Evolutionary conservation across 2,888 invertebrate genomes (phyloP), one percentile per base, ranked within the genome.

Genomic region (Sclerodermus sp.): DNA sequence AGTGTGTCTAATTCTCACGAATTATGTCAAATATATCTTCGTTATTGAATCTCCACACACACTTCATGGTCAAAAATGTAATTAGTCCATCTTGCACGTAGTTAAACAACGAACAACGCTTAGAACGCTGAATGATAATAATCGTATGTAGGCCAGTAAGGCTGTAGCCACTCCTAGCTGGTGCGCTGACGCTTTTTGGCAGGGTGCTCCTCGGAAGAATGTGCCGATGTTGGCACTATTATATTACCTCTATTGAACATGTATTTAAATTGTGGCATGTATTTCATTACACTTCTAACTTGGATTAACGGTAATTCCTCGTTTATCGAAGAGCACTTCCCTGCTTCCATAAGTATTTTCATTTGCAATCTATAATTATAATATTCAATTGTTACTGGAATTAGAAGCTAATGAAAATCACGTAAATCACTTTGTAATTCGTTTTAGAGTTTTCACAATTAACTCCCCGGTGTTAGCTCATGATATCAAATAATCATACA

Each of bases 181-280:
- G 81, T 82, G 64, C 83, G 79, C 63, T 82, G 82, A 47, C 83
- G 79, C 70, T 84, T 84, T 62, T 79, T 74, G 45, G 79, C 69
- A 45, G 71, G 73, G 64, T 78, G 77, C 58, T 77, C 79, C 51
- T 77, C 76, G 47, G 74, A 71, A 47, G 73, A 68, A 53, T 75
- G 74, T 41, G 74, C 67, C 41, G 73, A 70, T 18, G 71, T 61
- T 34, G 80, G 73, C 64, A 76, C 74, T 51, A 71, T 72, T 55
- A 77, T 74, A 55, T 76, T 77, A 59, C 79, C 71, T 68, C 82
- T 82, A 49, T 84, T 82, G 79, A 91, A 84, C 88, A 92, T 91
- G 81, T 91, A 93, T 74, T 90, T 90, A 79, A 93, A 81, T 79
- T 93, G 93, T 29, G 90, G 88, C 91, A 91, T 91, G 79, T 85